These are phyloP conservation scores for Leptopilina myrica DNA, from an alignment of 2,888 invertebrate species.

Conservation along the genomic window DNA sequence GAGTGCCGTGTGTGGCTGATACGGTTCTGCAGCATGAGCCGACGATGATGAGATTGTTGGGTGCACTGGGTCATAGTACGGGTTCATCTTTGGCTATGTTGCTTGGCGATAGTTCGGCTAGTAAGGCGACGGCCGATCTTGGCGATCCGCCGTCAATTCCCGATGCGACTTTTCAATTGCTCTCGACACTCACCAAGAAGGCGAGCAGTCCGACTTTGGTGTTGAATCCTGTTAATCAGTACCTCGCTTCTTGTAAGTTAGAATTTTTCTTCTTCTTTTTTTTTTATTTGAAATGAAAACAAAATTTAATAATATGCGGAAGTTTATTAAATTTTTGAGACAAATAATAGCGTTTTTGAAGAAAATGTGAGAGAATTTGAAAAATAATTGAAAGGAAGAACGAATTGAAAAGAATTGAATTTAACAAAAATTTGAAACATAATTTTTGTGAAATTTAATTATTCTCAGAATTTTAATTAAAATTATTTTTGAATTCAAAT, in stretches of 20 bases:
- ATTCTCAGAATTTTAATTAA: too few relatives aligned
- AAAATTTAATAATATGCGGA: slow-evolving; percentile 45
- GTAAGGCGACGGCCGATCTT: slow-evolving; percentile 71
- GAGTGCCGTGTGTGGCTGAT: slow-evolving; percentile 85
- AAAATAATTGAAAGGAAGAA: too few relatives aligned
- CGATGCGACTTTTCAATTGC: slow-evolving; percentile 91
- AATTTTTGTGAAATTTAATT: too few relatives aligned
- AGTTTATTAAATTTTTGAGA: too few relatives aligned
- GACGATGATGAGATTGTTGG: slow-evolving; percentile 90
- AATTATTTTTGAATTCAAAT: too few relatives aligned
- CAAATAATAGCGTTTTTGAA: too few relatives aligned
- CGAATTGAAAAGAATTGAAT: too few relatives aligned
- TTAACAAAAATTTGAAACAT: too few relatives aligned
- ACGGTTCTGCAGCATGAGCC: slow-evolving; percentile 86
- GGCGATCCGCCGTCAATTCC: slow-evolving; percentile 87
- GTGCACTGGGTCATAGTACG: slow-evolving; percentile 87
- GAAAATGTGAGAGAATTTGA: too few relatives aligned
- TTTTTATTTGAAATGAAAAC: slow-evolving; percentile 52
- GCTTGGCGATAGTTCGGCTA: slow-evolving; percentile 77
- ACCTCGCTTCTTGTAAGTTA: slow-evolving; percentile 78
- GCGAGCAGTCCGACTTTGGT: slow-evolving; percentile 87
- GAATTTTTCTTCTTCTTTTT: slow-evolving; percentile 44
- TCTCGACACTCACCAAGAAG: slow-evolving; percentile 86
- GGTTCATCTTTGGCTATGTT: slow-evolving; percentile 85
- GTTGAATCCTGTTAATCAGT: slow-evolving; percentile 83